A percentile compares a stretch with the other conserved stretches of the same genome.
phyloP scores from a whole-genome alignment of 2,888 invertebrate species.

The Zonitis immaculata region DNA sequence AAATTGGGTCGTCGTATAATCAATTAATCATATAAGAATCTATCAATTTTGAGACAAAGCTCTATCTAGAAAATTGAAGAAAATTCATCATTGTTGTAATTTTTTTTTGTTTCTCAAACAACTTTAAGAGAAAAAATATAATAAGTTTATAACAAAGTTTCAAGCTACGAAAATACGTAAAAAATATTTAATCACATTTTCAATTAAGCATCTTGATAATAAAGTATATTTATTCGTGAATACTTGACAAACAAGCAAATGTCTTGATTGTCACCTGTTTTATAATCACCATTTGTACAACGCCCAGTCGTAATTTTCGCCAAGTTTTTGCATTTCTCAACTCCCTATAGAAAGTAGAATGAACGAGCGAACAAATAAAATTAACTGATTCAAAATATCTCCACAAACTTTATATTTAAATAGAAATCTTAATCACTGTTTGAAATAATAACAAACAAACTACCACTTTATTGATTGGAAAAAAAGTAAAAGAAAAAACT shows the following conservation, averaged over 20 bases:
- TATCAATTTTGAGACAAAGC: neutral
- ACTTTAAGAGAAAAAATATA: neutral
- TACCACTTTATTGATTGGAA: neutral
- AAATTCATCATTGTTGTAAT: neutral
- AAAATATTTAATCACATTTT: slow-evolving; percentile 28
- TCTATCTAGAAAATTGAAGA: neutral
- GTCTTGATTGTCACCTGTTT: slow-evolving; percentile 3
- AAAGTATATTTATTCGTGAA: slow-evolving; percentile 15
- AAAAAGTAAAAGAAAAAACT: neutral
- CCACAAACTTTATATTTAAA: neutral
- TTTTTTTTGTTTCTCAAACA: too few species aligned
- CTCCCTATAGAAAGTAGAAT: neutral
- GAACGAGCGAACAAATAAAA: neutral
- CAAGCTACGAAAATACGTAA: slow-evolving; percentile 7
- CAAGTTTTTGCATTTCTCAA: neutral
- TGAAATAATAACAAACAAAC: too few species aligned
- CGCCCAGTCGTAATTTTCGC: neutral
- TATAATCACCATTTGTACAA: neutral
- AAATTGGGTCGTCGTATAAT: neutral
- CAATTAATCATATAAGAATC: neutral
- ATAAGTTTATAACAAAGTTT: slow-evolving; percentile 17
- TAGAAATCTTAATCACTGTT: neutral
- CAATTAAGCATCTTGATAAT: slow-evolving; percentile 24
- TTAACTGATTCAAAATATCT: neutral
- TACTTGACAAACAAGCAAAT: slow-evolving; percentile 9